Evolutionary conservation across 1,140 invertebrate species (phyloP), one percentile per base, ranked within the genome.

Genomic region (Drosophila subpulchrella): DNA sequence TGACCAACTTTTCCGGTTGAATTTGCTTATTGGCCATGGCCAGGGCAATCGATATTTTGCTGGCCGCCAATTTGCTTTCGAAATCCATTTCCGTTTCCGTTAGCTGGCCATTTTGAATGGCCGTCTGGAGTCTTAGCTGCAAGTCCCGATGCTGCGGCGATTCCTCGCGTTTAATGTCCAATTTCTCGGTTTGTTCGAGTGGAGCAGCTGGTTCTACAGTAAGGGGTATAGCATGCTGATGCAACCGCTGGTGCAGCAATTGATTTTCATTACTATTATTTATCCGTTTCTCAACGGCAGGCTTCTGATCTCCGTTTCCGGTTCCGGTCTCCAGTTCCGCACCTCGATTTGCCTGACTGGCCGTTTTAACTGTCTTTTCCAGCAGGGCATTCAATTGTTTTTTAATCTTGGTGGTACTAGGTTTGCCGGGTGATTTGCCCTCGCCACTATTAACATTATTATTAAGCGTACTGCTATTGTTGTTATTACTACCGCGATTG

Each of bases 141-240:
- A 88, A 47, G 42, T 88, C 83, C 24, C 83, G 68, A 68, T 88
- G 90, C 61, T 77, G 83, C 39, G 90, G 90, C 6, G 90, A 91
- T 48, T 91, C 90, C 39, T 91, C 90, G 50, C 85, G 55, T 53
- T 91, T 91, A 24, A 91, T 91, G 61, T 91, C 90, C 36, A 91
- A 61, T 51, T 91, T 91, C n/a, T 91, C 90, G 24, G 90, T 91
- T 70, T 91, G 90, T 50, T 91, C 90, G 53, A 91, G 56, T 0
- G 90, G 90, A 13, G 90, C 90, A 5, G 90, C 90, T 13, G 90
- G 90, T 61, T 91, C 90, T 58, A 91, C 90, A 3, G 90, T 91
- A 54, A 91, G 32, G 6, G 90, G 74, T 56, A 91, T 91, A 34
- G 90, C 90, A 46, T 91, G 83, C 47, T 91, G 90, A 62, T 90